Evolutionary conservation across 2,888 invertebrate species (phyloP), one percentile per base, ranked within the genome.

Genomic region (Oligia latruncula): DNA sequence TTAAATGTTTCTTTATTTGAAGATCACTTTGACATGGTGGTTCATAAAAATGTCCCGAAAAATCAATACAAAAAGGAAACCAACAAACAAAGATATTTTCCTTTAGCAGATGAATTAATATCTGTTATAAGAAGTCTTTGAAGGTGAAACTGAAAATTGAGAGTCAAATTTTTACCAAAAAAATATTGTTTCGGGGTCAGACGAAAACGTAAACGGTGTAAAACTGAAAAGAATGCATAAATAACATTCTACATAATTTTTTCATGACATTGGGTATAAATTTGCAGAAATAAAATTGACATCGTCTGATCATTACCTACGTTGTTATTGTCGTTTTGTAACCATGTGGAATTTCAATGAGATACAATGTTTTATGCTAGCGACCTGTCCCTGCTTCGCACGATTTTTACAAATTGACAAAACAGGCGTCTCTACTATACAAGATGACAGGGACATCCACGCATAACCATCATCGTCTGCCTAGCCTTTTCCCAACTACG

Each of bases 81-180:
- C 23, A 20, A 46, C 9, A 35, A 67, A 74, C 71, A 29, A 62
- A 75, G 17, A 17, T 5, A 80, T 74, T 71, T 76, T 62, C 60
- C 55, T 77, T 62, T 46, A 80, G 75, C 76, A 79, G 79, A 71
- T 78, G 84, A 83, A 86, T 91, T 88, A 86, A 89, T 89, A 87
- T 88, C 73, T 87, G 82, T 89, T 74, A 71, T 83, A 86, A 80
- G 76, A 55, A 76, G 70, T 64, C 78, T 87, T 76, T 74, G 88
- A 93, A 93, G 93, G 93, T 90, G 90, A 80, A 85, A 88, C 81
- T 74, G 74, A 84, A 87, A 83, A 91, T 92, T 93, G 93, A 90
- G 89, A 94, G 90, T 93, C 92, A 93, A 93, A 92, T 92, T 92
- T 90, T 76, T 71, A 49, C 52, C 1, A 75, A 79, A 88, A 87